These are phyloP conservation scores for Gnathonemus longibarbis DNA, from an alignment of 2,113 vertebrate genomes.

Conservation along the genomic window DNA sequence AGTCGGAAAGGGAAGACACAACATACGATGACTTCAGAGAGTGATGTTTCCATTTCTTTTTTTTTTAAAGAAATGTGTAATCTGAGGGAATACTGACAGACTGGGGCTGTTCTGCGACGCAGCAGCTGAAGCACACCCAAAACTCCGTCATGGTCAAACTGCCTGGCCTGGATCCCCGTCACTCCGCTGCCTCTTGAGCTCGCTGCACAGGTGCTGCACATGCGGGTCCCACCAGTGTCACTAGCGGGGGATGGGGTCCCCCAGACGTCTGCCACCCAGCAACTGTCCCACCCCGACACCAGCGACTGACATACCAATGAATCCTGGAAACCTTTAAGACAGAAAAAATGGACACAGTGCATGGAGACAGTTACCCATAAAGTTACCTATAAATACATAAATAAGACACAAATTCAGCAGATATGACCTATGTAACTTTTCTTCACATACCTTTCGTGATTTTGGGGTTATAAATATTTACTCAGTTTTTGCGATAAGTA, in stretches of 20 bases:
- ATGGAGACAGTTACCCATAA: too few relatives aligned
- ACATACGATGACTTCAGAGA: background rate
- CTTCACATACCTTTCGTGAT: background rate
- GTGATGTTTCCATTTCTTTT: background rate
- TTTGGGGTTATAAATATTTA: background rate
- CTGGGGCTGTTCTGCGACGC: constrained; percentile 76
- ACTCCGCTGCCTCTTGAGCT: constrained; percentile 6
- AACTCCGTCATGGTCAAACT: constrained; percentile 72
- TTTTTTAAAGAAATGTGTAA: background rate
- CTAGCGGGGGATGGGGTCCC: background rate
- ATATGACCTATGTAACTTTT: background rate
- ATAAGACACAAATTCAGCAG: background rate
- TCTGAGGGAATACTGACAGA: constrained; percentile 61
- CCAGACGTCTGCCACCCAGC: background rate
- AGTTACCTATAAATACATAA: too few relatives aligned
- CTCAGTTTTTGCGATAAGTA: background rate
- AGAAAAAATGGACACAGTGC: background rate
- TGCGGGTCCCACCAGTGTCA: background rate
- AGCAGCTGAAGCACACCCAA: constrained; percentile 73
- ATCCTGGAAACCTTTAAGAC: background rate
- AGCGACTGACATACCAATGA: background rate
- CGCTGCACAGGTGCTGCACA: background rate
- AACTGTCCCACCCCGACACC: background rate
- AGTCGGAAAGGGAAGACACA: background rate
- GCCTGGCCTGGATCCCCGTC: background rate